Evolutionary conservation across 1,140 invertebrate genomes (phyloP).

Genomic region (Drosophila saltans): DNA sequence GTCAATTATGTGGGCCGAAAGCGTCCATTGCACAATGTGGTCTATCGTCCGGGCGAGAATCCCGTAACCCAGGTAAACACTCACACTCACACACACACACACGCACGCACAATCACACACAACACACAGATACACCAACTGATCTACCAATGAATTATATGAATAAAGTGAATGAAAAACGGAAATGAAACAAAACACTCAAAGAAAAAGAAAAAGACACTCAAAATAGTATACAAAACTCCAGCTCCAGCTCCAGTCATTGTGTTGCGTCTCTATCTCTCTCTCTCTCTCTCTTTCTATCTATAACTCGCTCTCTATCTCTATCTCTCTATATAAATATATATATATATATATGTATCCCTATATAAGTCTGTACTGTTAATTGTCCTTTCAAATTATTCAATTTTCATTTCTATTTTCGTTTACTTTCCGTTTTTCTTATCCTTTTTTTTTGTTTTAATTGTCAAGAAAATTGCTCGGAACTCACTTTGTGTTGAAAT

Average conservation of each 20-base stretch:
- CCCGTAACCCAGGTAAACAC: slow-evolving; percentile 92
- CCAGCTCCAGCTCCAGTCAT: slow-evolving; percentile 38
- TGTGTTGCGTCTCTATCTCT: slow-evolving; percentile 63
- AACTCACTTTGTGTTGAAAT: slow-evolving; percentile 51
- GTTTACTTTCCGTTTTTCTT: background rate
- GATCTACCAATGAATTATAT: slow-evolving; percentile 21
- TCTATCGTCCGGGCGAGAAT: slow-evolving; percentile 94
- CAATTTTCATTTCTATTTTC: slow-evolving; percentile 24
- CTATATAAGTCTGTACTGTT: slow-evolving; percentile 45
- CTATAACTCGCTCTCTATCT: slow-evolving; percentile 25
- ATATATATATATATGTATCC: slow-evolving; percentile 39
- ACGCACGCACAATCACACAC: background rate
- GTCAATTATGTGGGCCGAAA: slow-evolving; percentile 98
- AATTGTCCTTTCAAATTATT: slow-evolving; percentile 38
- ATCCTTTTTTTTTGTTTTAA: slow-evolving; percentile 2
- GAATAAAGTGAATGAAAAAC: slow-evolving; percentile 15
- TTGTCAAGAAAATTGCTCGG: slow-evolving; percentile 46
- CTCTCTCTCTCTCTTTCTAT: slow-evolving; percentile 32
- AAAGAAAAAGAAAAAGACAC: slow-evolving; percentile 25
- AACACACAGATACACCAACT: background rate
- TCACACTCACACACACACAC: slow-evolving; percentile 6
- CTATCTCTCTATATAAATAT: slow-evolving; percentile 27
- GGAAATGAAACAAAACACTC: slow-evolving; percentile 19
- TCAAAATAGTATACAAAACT: slow-evolving; percentile 24
- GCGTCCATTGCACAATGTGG: slow-evolving; percentile 93